Evolutionary conservation across 2,888 invertebrate genomes (phyloP).

Genomic region (Agonopterix arenella): DNA sequence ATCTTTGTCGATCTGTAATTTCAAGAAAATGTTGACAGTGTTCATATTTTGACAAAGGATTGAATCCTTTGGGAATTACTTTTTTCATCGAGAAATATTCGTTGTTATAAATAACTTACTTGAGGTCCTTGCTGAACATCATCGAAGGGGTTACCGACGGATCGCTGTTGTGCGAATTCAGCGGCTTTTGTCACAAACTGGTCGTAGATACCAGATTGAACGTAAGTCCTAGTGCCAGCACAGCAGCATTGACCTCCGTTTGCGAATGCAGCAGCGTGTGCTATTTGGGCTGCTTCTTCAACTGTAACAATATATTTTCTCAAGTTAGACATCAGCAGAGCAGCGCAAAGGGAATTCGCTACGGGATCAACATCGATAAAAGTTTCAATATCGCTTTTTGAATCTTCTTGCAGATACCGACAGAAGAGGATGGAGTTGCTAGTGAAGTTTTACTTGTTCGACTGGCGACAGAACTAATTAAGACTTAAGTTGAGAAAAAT

Average conservation of each 20-base stretch:
- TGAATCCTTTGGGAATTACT: not conserved
- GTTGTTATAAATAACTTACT: conserved; percentile 48
- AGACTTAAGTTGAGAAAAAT: not conserved
- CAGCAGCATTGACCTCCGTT: conserved; percentile 66
- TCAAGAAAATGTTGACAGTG: no score
- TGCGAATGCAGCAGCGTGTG: conserved; percentile 60
- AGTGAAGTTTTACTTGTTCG: not conserved
- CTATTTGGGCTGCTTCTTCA: conserved; percentile 60
- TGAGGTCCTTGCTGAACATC: conserved; percentile 90
- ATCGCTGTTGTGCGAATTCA: conserved; percentile 81
- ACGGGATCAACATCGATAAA: no score
- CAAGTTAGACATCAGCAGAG: not conserved
- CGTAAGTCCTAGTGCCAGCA: conserved; percentile 93
- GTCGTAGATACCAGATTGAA: conserved; percentile 91
- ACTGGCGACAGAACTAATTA: not conserved
- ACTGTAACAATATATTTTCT: conserved; percentile 30
- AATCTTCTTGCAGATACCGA: no score
- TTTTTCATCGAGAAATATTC: not conserved
- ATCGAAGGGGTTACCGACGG: conserved; percentile 90
- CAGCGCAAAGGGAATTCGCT: not conserved
- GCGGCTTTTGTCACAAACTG: conserved; percentile 87
- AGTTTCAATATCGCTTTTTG: no score
- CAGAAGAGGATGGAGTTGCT: no score
- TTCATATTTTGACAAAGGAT: no score
- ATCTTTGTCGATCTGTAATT: conserved; percentile 80